Conservation (phyloP, 2,797 vertebrate species). For the Okamejei kenojei region DNA sequence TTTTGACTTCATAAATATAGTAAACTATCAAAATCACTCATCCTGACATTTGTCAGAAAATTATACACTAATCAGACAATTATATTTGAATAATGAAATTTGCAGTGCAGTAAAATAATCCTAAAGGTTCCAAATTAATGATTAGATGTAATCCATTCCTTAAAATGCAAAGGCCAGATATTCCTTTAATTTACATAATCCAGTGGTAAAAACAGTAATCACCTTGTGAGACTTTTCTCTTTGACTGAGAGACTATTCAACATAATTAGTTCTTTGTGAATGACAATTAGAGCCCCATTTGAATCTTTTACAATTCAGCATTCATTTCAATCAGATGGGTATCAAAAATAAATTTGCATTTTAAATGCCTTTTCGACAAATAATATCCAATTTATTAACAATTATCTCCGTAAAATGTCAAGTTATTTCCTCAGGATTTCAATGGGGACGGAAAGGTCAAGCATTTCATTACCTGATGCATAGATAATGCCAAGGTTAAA, state of each 20-base stretch:
- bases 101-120: background rate
- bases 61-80: background rate
- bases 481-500: constrained; percentile 35
- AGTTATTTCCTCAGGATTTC: constrained; percentile 32
- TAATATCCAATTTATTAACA: constrained; percentile 28
- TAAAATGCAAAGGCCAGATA: constrained; percentile 31
- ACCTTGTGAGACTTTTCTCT: constrained; percentile 4
- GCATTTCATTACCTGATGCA: constrained; percentile 31
- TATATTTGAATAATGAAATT: constrained; percentile 32
- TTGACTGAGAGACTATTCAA: constrained; percentile 13
- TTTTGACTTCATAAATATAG: constrained; percentile 2
- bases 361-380: constrained; percentile 32
- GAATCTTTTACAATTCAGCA: constrained; percentile 10
- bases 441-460: constrained; percentile 29
- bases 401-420: constrained; percentile 24
- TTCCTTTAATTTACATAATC: constrained; percentile 29
- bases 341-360: constrained; percentile 39
- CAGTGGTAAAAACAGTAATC: constrained; percentile 27
- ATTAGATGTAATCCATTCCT: constrained; percentile 8
- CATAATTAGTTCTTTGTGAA: constrained; percentile 34
- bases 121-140: constrained; percentile 23
- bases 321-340: constrained; percentile 4
- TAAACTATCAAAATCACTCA: constrained; percentile 17
- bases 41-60: constrained; percentile 13
- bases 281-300: constrained; percentile 3